Conservation (phyloP, 2,888 invertebrate genomes). For the Allacma fusca region DNA sequence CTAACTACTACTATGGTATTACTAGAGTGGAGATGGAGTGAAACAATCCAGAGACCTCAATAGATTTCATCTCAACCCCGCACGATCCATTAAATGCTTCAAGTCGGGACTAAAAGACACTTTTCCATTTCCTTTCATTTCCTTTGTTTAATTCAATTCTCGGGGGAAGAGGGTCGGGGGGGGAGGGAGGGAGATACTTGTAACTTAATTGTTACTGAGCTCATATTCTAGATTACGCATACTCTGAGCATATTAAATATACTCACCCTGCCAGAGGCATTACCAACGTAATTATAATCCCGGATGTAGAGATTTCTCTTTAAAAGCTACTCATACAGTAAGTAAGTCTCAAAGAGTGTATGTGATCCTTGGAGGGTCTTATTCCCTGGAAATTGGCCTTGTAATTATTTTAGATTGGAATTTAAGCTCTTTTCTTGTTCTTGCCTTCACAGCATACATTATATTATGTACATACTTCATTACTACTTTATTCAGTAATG, state of each 20-base stretch:
- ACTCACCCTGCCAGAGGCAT: too few relatives aligned
- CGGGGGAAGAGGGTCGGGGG: neutral
- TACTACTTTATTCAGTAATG: too few relatives aligned
- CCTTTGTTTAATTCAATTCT: conserved; percentile 20
- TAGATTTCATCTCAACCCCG: conserved; percentile 26
- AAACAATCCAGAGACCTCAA: conserved; percentile 26
- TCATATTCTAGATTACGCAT: too few relatives aligned
- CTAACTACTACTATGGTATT: neutral
- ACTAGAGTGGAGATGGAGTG: neutral
- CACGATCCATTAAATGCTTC: conserved; percentile 23
- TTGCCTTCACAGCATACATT: neutral
- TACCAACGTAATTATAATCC: too few relatives aligned
- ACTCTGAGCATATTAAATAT: too few relatives aligned
- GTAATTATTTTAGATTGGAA: conserved; percentile 16
- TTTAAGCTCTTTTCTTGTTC: neutral
- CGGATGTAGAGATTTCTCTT: neutral
- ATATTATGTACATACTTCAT: too few relatives aligned
- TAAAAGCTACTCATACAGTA: neutral
- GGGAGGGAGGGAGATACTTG: neutral
- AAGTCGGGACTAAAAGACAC: conserved; percentile 1
- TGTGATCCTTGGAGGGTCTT: too few relatives aligned
- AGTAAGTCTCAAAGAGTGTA: neutral
- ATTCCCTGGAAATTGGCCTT: neutral
- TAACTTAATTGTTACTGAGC: neutral
- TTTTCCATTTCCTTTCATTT: conserved; percentile 19